Percentiles rank a stretch among this genome's conserved stretches.
Evolutionary conservation across 2,113 vertebrate genomes (phyloP).

Genomic region (Gasterosteus aculeatus): DNA sequence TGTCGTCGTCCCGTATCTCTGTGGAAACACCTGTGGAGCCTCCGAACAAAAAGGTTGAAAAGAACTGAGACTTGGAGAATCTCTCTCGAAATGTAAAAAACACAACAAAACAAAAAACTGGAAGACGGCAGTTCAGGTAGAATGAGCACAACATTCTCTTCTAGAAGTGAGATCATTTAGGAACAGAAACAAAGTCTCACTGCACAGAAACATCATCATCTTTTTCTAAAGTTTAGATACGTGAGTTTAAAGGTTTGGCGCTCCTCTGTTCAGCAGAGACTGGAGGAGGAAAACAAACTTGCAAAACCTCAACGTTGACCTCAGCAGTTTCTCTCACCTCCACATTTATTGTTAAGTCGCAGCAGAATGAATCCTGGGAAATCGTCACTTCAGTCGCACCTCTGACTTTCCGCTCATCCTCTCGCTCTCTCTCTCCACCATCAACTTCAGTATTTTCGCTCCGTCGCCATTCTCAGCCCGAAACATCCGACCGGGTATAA

Average conservation of each 20-base stretch:
- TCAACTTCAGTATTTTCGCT: neutral
- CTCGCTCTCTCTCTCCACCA: neutral
- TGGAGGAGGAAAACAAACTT: neutral
- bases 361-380: constrained; percentile 6
- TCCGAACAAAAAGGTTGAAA: neutral
- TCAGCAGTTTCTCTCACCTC: constrained; percentile 15
- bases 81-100: too few relatives aligned
- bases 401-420: too few relatives aligned
- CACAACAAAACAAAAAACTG: neutral
- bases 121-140: too few relatives aligned
- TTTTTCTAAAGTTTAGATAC: too few relatives aligned
- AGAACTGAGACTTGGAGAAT: too few relatives aligned
- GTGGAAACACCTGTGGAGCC: neutral
- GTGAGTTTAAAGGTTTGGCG: too few relatives aligned
- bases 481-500: neutral
- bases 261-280: neutral
- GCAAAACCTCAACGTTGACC: neutral
- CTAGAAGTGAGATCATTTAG: too few relatives aligned
- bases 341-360: constrained; percentile 27
- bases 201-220: too few relatives aligned
- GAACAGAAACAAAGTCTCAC: too few relatives aligned
- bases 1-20: neutral
- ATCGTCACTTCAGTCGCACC: constrained; percentile 1
- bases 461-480: neutral
- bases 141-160: too few relatives aligned